Evolutionary conservation across 2,113 vertebrate genomes (phyloP).

Genomic region (Bujurquina vittata): DNA sequence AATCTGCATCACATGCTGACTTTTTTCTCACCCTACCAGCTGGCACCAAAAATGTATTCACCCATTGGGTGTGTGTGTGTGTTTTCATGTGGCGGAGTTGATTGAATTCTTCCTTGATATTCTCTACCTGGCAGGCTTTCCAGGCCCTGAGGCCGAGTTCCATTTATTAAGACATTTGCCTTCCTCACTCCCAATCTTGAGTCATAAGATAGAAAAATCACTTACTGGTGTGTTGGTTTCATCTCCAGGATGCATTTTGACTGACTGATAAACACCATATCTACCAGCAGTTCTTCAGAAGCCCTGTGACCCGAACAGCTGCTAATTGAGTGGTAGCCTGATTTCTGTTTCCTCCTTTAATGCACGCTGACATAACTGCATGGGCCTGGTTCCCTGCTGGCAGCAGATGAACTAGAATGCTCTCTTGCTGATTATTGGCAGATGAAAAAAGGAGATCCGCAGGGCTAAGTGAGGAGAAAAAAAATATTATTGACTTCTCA

Average conservation of each 20-base stretch:
- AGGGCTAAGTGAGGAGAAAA: constrained; percentile 58
- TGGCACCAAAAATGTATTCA: neutral
- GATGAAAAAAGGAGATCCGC: constrained; percentile 76
- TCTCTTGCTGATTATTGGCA: constrained; percentile 76
- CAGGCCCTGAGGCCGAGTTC: constrained; percentile 44
- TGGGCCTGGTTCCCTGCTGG: constrained; percentile 68
- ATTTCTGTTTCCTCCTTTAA: constrained; percentile 39
- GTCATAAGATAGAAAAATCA: constrained; percentile 38
- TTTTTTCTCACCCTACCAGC: neutral
- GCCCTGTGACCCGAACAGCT: constrained; percentile 40
- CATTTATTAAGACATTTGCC: constrained; percentile 40
- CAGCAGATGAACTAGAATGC: constrained; percentile 73
- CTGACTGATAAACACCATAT: neutral
- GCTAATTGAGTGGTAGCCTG: constrained; percentile 57
- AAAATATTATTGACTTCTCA: constrained; percentile 78
- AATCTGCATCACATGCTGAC: neutral
- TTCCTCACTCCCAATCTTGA: constrained; percentile 11
- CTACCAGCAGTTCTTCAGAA: constrained; percentile 3
- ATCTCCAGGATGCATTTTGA: constrained; percentile 22
- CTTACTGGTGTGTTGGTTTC: constrained; percentile 27
- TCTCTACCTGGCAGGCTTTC: constrained; percentile 63
- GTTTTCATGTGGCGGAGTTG: constrained; percentile 39
- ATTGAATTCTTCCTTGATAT: constrained; percentile 67
- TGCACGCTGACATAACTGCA: constrained; percentile 65
- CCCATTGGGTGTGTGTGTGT: constrained; percentile 3